Evolutionary conservation across 2,113 vertebrate species (phyloP).

Genomic region (Semicossyphus pulcher): DNA sequence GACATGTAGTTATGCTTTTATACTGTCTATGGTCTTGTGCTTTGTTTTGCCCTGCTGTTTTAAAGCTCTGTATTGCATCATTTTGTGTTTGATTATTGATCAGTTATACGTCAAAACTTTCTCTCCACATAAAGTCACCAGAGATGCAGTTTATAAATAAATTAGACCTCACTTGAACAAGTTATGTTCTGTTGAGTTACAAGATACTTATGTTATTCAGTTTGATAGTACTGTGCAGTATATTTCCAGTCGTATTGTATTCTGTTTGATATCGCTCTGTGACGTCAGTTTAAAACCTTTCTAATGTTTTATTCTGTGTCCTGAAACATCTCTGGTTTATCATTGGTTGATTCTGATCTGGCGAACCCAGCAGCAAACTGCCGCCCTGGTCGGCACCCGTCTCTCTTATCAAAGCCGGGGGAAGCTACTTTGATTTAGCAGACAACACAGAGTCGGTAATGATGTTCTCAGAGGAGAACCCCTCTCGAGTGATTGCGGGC

Average conservation of each 20-base stretch:
- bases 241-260: slow-evolving; percentile 14
- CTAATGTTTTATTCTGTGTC: background rate
- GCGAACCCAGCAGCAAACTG: slow-evolving; percentile 38
- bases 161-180: slow-evolving; percentile 40
- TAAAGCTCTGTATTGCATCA: background rate
- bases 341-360: slow-evolving; percentile 9
- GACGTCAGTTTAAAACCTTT: background rate
- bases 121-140: background rate
- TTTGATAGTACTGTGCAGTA: slow-evolving; percentile 26
- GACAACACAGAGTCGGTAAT: slow-evolving; percentile 64
- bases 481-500: slow-evolving; percentile 65
- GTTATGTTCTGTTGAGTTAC: slow-evolving; percentile 16
- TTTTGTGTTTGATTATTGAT: slow-evolving; percentile 48
- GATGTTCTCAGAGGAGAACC: slow-evolving; percentile 60
- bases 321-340: background rate
- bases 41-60: slow-evolving; percentile 4
- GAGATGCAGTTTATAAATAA: slow-evolving; percentile 31
- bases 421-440: slow-evolving; percentile 68
- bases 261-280: slow-evolving; percentile 52
- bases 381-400: slow-evolving; percentile 25
- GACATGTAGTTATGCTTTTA: too few relatives aligned
- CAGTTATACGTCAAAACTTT: background rate
- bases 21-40: background rate
- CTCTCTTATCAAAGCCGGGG: slow-evolving; percentile 58
- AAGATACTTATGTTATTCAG: slow-evolving; percentile 34